These are phyloP conservation scores for Andinoacara biseriatus DNA, from an alignment of 2,113 vertebrate species.

Conservation along the genomic window DNA sequence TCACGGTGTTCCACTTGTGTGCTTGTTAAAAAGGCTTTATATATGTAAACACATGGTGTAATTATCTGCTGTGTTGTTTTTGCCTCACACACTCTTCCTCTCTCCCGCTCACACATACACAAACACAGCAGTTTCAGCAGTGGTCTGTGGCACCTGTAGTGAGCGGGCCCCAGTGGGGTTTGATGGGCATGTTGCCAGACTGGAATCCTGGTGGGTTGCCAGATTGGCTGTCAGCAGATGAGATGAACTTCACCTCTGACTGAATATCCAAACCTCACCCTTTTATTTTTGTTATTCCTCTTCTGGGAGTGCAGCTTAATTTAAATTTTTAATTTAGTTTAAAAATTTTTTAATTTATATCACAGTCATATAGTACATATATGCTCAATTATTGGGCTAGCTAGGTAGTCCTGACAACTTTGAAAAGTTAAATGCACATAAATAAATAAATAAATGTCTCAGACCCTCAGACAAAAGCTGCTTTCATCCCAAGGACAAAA, in stretches of 20 bases:
- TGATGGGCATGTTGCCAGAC: conserved; percentile 51
- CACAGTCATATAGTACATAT: background rate
- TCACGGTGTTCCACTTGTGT: conserved; percentile 48
- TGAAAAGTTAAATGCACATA: background rate
- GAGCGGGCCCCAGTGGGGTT: conserved; percentile 47
- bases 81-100: background rate
- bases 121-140: background rate
- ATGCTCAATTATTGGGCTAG: background rate
- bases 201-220: conserved; percentile 58
- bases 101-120: background rate
- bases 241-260: conserved; percentile 34
- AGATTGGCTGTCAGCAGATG: conserved; percentile 62
- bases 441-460: too few species aligned
- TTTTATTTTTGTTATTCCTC: conserved; percentile 3
- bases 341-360: too few species aligned
- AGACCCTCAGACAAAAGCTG: background rate
- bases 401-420: background rate
- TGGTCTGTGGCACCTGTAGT: conserved; percentile 49
- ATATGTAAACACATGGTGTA: conserved; percentile 62
- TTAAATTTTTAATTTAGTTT: background rate
- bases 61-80: conserved; percentile 2
- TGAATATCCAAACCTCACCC: conserved; percentile 3
- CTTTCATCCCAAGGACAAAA: background rate
- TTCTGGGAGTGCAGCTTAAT: background rate
- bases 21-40: conserved; percentile 65